These are phyloP conservation scores for Erpobdella octoculata DNA, from an alignment of 2,888 invertebrate genomes.

Conservation along the genomic window DNA sequence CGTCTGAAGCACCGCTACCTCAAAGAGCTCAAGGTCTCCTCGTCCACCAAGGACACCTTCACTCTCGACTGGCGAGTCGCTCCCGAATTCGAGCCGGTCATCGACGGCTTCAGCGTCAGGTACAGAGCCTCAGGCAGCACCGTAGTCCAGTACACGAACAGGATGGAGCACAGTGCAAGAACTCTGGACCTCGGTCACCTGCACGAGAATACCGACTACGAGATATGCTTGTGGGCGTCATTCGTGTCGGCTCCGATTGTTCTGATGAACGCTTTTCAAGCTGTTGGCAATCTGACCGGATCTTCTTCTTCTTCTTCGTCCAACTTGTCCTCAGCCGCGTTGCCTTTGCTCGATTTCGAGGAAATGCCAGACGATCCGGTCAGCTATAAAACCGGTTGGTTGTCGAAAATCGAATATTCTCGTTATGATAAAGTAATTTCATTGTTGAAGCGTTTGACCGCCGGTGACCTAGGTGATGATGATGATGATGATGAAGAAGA, in stretches of 20 bases:
- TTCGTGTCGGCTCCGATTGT: background rate
- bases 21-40: conserved; percentile 5
- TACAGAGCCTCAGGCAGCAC: conserved; percentile 12
- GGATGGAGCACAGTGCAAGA: background rate
- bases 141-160: background rate
- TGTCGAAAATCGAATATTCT: too few species aligned
- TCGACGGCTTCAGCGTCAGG: background rate
- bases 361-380: too few species aligned
- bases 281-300: background rate
- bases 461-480: too few species aligned
- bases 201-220: conserved; percentile 25
- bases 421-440: too few species aligned
- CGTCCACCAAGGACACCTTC: conserved; percentile 25
- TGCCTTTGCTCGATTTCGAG: too few species aligned
- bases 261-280: background rate
- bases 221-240: conserved; percentile 13
- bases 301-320: too few species aligned
- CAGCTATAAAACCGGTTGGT: too few species aligned
- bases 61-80: conserved; percentile 14
- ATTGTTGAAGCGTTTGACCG: too few species aligned
- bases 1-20: background rate
- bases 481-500: background rate
- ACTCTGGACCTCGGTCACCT: conserved; percentile 8
- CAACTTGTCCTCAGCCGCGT: too few species aligned
- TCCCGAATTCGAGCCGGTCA: background rate